A percentile compares a stretch with the other conserved stretches of the same genome.
These are phyloP conservation scores for Gandaritis pyraliata DNA, from an alignment of 2,888 invertebrate genomes.

Conservation along the genomic window DNA sequence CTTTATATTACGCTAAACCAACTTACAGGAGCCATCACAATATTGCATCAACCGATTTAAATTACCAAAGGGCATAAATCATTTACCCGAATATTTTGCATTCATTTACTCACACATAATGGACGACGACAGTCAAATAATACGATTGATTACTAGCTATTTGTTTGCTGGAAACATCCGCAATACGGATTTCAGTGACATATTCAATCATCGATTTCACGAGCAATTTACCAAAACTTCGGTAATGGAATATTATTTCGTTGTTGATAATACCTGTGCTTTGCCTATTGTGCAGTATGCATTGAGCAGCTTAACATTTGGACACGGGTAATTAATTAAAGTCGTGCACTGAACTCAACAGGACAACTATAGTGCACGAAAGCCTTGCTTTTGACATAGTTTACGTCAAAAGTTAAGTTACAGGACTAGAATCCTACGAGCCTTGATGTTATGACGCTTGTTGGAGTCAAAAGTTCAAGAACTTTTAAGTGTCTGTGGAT, in stretches of 20 bases:
- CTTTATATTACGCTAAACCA: not conserved
- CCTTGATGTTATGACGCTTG: not conserved
- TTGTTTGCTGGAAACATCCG: constrained; percentile 64
- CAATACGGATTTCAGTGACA: constrained; percentile 59
- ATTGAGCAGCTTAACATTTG: constrained; percentile 56
- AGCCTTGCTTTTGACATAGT: constrained; percentile 22
- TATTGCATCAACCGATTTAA: constrained; percentile 18
- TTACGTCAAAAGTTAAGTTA: constrained; percentile 5
- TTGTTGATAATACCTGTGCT: constrained; percentile 30
- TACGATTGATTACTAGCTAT: constrained; percentile 68
- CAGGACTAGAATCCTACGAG: not conserved
- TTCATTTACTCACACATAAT: constrained; percentile 46
- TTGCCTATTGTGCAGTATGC: constrained; percentile 45
- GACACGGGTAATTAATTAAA: constrained; percentile 69
- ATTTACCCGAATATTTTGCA: constrained; percentile 49
- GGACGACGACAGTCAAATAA: constrained; percentile 59
- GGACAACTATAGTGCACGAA: constrained; percentile 41
- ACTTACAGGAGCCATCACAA: constrained; percentile 10
- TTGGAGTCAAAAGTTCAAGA: not conserved
- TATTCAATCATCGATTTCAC: constrained; percentile 68
- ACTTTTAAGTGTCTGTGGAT: too few relatives aligned
- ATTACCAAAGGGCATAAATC: constrained; percentile 34
- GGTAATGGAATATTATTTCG: constrained; percentile 49
- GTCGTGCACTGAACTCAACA: constrained; percentile 49
- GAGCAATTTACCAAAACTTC: constrained; percentile 57